Evolutionary conservation across 2,113 vertebrate genomes (phyloP).

Genomic region (Misgurnus anguillicaudatus): DNA sequence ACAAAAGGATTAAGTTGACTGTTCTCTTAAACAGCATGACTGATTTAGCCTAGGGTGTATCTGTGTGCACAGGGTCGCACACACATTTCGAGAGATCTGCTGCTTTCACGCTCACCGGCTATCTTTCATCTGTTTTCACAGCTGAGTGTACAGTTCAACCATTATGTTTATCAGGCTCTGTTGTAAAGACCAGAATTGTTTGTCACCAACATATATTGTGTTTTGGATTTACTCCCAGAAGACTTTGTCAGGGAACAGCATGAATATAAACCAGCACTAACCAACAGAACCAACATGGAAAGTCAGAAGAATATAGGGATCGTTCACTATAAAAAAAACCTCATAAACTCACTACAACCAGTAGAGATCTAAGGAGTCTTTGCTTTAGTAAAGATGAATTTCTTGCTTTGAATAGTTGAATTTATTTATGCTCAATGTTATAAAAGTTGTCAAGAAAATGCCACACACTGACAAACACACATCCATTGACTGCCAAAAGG

Average conservation of each 20-base stretch:
- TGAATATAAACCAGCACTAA: no score
- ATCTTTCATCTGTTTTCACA: slow-evolving; percentile 22
- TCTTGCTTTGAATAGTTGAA: background rate
- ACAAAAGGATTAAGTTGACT: background rate
- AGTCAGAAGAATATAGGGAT: background rate
- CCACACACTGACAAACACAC: background rate
- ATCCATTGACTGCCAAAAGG: slow-evolving; percentile 1
- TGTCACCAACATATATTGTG: no score
- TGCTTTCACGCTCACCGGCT: background rate
- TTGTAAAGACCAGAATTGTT: no score
- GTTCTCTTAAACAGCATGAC: slow-evolving; percentile 18
- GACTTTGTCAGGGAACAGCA: no score
- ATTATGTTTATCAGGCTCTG: background rate
- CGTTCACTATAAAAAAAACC: background rate
- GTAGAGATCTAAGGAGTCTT: background rate
- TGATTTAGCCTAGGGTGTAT: slow-evolving; percentile 29
- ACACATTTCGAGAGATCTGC: background rate
- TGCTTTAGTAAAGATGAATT: background rate
- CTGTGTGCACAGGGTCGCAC: background rate
- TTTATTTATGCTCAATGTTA: background rate
- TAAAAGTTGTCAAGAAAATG: background rate
- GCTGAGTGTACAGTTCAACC: background rate
- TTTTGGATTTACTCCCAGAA: no score
- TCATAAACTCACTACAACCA: background rate
- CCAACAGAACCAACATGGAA: no score